Base-by-base conservation (phyloP, 2,797 vertebrate genomes). In the Urophycis tenuis region DNA sequence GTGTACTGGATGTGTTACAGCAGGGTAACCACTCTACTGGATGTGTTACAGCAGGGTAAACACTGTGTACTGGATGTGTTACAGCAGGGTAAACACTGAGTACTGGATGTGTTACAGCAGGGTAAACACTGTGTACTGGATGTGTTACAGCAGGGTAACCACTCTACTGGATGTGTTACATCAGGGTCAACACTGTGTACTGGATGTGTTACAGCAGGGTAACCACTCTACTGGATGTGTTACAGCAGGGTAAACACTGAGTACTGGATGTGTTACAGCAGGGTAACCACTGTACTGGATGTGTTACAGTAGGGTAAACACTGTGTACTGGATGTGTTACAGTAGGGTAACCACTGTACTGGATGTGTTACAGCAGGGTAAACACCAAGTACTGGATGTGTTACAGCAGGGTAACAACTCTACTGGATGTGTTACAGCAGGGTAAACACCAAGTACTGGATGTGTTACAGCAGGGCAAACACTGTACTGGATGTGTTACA, bases 251-350 rank as follows among this genome's bases (percentile, higher is more conserved):
- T 64, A 64, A 64, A 64, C 60, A 64, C 60, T 29, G n/a, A n/a
- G 10, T 64, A 60, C 45, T 19, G 19, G 45, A 53, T 53, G 45
- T 53, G 45, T 53, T 53, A 53, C 45, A 53, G 45, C 19, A 53
- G 4, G 19, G 45, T 53, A 53, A 53, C 19, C 45, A 53, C 45
- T 53, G n/a, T 64, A 64, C 60, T 64, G 60, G 25, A 29, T 29
- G 25, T 64, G 60, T 29, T 29, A 64, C 60, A 64, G 60, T 10
- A 64, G 9, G 3, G 60, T 64, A 64, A 64, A 64, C 60, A 64
- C 60, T 64, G 60, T n/a, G n/a, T 64, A 29, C 53, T 64, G 53
- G 53, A 25, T 64, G n/a, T 64, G 53, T 64, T 64, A 64, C 53
- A 64, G n/a, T n/a, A 64, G 0, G n/a, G 53, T 64, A 25, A 64